These are phyloP conservation scores for Masticophis lateralis DNA, from an alignment of 2,797 vertebrate species.

Conservation along the genomic window DNA sequence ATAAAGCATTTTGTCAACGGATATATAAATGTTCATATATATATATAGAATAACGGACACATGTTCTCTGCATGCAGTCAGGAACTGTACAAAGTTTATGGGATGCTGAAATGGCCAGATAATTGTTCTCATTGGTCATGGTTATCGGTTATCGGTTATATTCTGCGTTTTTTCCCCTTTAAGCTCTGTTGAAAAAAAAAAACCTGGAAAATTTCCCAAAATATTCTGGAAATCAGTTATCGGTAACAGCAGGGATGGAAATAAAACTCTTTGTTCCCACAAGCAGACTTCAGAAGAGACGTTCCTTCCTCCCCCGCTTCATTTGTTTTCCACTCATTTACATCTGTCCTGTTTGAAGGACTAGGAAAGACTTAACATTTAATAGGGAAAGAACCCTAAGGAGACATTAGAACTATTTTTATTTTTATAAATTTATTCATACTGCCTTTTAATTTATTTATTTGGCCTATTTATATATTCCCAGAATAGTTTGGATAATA, in stretches of 20 bases:
- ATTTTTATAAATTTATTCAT: not conserved
- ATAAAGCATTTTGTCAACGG: not conserved
- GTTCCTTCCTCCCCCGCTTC: not conserved
- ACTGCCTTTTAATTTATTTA: not conserved
- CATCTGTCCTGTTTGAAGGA: not conserved
- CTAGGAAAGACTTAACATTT: not conserved
- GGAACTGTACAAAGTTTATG: not conserved
- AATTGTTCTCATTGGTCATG: not conserved
- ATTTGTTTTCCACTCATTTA: not conserved
- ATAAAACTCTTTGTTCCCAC: conserved; percentile 15
- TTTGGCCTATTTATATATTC: not conserved
- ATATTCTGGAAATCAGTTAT: conserved; percentile 11
- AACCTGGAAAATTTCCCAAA: conserved; percentile 4
- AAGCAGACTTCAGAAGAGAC: not conserved
- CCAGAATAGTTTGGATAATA: not conserved
- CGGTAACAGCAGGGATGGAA: conserved; percentile 14
- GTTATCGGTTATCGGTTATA: not conserved
- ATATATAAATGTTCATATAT: not conserved
- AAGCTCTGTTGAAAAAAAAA: not conserved
- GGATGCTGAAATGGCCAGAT: not conserved
- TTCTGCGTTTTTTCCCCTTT: not conserved
- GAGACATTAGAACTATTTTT: not conserved
- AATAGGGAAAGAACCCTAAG: not conserved
- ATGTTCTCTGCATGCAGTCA: not conserved
- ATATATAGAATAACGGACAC: not conserved